Percentiles rank a stretch among this genome's conserved stretches.
Evolutionary conservation across 2,888 invertebrate species (phyloP).

Genomic region (Mythimna impura): DNA sequence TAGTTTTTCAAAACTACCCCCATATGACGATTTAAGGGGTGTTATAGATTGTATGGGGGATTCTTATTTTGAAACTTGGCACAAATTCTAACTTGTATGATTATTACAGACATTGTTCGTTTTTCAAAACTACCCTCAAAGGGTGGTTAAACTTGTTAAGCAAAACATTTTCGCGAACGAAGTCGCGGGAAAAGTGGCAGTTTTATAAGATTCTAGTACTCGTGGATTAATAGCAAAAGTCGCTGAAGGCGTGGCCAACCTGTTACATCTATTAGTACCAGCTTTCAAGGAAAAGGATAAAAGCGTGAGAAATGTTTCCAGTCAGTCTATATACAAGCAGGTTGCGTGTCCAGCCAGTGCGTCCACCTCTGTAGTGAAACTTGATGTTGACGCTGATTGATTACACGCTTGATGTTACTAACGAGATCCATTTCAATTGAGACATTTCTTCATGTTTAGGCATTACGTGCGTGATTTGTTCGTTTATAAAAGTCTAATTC

Average conservation of each 20-base stretch:
- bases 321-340: constrained; percentile 1
- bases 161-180: background rate
- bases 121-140: no score
- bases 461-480: constrained; percentile 31
- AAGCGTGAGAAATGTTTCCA: constrained; percentile 26
- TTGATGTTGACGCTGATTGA: constrained; percentile 54
- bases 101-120: no score
- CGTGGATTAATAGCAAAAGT: background rate
- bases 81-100: no score
- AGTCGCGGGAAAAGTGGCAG: no score
- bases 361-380: constrained; percentile 62
- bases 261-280: background rate
- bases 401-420: constrained; percentile 38
- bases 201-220: background rate
- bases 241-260: constrained; percentile 7
- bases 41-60: no score
- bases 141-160: no score
- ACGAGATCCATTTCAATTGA: constrained; percentile 55
- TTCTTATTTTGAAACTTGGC: no score
- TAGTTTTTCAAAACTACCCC: no score
- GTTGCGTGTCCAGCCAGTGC: constrained; percentile 54
- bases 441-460: constrained; percentile 43
- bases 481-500: constrained; percentile 1
- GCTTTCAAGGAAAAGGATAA: constrained; percentile 44
- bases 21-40: no score